These are phyloP conservation scores for Heliocidaris erythrogramma DNA, from an alignment of 35 echinoderm and acorn worm species.

Conservation along the genomic window DNA sequence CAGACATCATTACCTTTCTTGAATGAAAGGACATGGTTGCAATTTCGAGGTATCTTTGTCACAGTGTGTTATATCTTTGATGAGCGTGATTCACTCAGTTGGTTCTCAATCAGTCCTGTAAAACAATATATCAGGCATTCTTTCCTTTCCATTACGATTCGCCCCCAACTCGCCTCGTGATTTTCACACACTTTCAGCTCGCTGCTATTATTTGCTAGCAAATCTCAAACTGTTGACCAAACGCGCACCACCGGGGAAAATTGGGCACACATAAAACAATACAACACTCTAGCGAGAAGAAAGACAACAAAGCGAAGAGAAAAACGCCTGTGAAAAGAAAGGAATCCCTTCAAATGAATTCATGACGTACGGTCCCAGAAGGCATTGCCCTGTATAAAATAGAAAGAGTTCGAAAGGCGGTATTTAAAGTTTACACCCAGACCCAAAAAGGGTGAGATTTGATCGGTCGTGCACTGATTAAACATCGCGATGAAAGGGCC, in stretches of 20 bases:
- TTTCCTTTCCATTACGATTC: neutral
- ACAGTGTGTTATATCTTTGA: too few species aligned
- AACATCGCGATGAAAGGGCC: slow-evolving; percentile 41
- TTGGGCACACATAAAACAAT: slow-evolving; percentile 15
- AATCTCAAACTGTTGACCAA: neutral
- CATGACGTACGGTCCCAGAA: neutral
- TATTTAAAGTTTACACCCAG: slow-evolving; percentile 28
- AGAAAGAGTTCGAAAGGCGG: neutral
- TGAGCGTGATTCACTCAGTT: neutral
- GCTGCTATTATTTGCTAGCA: neutral
- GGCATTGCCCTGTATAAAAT: neutral
- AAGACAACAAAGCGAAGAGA: neutral
- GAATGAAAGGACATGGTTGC: too few species aligned
- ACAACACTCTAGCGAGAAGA: neutral
- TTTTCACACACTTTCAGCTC: slow-evolving; percentile 26
- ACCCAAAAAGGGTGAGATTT: slow-evolving; percentile 32
- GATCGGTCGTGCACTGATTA: slow-evolving; percentile 19
- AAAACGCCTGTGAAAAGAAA: neutral
- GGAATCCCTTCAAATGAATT: neutral
- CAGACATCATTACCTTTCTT: too few species aligned
- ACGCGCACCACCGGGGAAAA: neutral
- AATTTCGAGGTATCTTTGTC: too few species aligned
- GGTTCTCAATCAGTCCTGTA: neutral
- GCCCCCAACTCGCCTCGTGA: neutral
- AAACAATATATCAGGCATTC: neutral